A percentile compares a stretch with the other conserved stretches of the same genome.
Evolutionary conservation across 1,140 invertebrate species (phyloP).

Genomic region (Drosophila guanche): DNA sequence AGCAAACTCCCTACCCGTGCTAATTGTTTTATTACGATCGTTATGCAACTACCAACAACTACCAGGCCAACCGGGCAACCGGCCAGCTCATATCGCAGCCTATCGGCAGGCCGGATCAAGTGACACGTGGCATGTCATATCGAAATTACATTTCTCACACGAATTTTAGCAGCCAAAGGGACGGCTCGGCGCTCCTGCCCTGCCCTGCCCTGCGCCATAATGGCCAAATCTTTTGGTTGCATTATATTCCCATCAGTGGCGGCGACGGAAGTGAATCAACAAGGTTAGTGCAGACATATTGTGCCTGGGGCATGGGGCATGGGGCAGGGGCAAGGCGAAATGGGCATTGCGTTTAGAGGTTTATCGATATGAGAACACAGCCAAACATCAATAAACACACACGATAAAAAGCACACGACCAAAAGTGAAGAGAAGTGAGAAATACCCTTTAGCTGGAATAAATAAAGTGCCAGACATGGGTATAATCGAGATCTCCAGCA

Average conservation of each 20-base stretch:
- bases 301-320: constrained; percentile 4
- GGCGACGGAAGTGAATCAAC: constrained; percentile 36
- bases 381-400: constrained; percentile 7
- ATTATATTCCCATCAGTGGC: constrained; percentile 51
- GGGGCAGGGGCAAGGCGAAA: constrained; percentile 23
- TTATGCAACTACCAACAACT: neutral
- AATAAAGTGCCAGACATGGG: too few relatives aligned
- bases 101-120: constrained; percentile 31
- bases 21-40: too few relatives aligned
- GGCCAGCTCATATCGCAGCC: too few relatives aligned
- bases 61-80: too few relatives aligned
- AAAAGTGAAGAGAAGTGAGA: neutral
- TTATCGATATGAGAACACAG: constrained; percentile 26
- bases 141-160: constrained; percentile 53
- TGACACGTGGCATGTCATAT: constrained; percentile 54
- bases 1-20: too few relatives aligned
- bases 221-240: constrained; percentile 39
- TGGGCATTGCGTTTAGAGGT: constrained; percentile 2
- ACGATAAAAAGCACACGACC: neutral
- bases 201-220: neutral
- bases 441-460: too few relatives aligned
- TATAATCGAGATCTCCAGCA: too few relatives aligned
- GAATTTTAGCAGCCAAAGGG: constrained; percentile 41
- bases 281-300: constrained; percentile 25
- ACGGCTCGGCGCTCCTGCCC: constrained; percentile 8